Conservation (phyloP, 2,113 vertebrate species). For the Lepus americanus region DNA sequence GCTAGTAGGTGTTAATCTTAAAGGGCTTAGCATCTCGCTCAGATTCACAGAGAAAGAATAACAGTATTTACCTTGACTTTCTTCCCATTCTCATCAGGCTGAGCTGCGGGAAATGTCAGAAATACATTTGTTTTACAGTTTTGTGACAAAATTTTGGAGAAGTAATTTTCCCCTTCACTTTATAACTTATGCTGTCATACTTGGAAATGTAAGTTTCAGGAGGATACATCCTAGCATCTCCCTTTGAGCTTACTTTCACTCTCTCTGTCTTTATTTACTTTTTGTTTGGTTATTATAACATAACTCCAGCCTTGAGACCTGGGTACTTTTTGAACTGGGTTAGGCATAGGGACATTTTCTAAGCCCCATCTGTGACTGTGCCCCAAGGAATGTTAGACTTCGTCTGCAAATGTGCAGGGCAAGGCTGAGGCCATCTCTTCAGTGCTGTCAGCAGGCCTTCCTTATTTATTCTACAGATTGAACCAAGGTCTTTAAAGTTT, state of each 20-base stretch:
- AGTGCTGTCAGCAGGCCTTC: fast-evolving
- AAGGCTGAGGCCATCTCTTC: neutral
- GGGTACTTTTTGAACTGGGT: neutral
- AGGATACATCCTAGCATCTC: neutral
- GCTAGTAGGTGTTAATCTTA: neutral
- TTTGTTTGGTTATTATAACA: neutral
- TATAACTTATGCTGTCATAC: neutral
- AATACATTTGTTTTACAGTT: neutral
- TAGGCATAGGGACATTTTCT: neutral
- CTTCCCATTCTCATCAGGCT: neutral
- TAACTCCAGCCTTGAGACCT: neutral
- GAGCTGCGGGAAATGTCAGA: constrained; percentile 46
- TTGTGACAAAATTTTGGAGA: constrained; percentile 15
- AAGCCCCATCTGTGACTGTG: neutral
- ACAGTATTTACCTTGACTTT: neutral
- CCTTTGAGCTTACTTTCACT: neutral
- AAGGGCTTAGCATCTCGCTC: neutral
- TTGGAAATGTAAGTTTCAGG: neutral
- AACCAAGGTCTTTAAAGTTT: too few species aligned
- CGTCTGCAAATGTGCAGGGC: neutral
- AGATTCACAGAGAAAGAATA: neutral
- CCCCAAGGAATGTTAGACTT: neutral
- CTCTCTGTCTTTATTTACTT: neutral
- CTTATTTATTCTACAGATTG: too few species aligned
- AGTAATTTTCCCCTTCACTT: neutral